These are phyloP conservation scores for Proteles cristata DNA, from an alignment of 2,113 vertebrate genomes.

Conservation along the genomic window DNA sequence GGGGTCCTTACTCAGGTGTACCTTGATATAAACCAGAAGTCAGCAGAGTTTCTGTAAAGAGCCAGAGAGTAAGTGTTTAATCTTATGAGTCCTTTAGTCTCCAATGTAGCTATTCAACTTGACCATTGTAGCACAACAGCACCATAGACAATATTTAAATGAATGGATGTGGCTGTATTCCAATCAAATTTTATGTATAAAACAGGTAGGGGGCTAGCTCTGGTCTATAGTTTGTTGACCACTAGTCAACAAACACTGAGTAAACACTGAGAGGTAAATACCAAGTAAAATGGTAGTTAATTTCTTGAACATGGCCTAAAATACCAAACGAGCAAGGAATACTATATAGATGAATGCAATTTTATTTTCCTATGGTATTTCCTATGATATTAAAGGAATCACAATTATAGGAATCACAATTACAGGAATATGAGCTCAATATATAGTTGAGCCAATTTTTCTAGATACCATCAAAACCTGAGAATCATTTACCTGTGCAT, in stretches of 20 bases:
- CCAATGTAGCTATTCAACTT: background rate
- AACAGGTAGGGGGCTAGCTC: background rate
- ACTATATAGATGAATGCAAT: background rate
- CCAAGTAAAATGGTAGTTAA: background rate
- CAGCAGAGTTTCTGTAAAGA: background rate
- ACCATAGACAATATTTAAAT: background rate
- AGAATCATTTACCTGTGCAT: conserved; percentile 84
- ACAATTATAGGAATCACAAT: background rate
- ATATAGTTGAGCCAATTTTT: background rate
- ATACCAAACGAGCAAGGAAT: background rate
- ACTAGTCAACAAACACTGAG: background rate
- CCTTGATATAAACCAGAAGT: background rate
- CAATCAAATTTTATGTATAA: background rate
- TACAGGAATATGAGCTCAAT: background rate
- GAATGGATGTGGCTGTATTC: background rate
- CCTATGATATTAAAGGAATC: background rate
- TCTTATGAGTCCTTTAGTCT: background rate
- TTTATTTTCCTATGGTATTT: background rate
- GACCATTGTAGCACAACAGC: background rate
- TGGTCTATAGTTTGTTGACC: background rate
- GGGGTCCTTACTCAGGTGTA: background rate
- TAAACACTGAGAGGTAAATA: background rate
- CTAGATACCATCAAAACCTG: background rate
- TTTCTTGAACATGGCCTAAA: background rate
- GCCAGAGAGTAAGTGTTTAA: background rate